Conservation (phyloP, 2,797 vertebrate species). For the Odontamblyopus lacepedii region DNA sequence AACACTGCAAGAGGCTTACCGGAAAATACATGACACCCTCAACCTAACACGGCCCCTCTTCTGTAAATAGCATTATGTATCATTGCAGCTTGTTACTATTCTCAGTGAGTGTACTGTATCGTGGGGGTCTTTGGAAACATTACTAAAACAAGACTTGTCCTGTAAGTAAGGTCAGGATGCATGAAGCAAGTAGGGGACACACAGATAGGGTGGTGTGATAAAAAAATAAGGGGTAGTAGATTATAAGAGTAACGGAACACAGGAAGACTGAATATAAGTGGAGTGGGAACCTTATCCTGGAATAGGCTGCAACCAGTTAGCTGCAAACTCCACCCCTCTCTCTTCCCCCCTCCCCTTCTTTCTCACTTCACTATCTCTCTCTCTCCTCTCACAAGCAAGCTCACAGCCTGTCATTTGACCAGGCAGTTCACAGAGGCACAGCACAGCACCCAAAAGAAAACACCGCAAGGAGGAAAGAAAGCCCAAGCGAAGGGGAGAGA, state of each 20-base stretch:
- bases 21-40: constrained; percentile 43
- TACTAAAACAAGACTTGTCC: constrained; percentile 33
- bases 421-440: constrained; percentile 76
- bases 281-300: constrained; percentile 78
- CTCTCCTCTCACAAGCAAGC: constrained; percentile 61
- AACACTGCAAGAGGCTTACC: constrained; percentile 9
- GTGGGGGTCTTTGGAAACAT: constrained; percentile 29
- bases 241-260: constrained; percentile 28
- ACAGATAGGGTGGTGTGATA: not conserved
- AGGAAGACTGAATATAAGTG: constrained; percentile 65
- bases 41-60: constrained; percentile 30
- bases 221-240: not conserved
- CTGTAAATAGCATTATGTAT: constrained; percentile 57
- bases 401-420: constrained; percentile 81
- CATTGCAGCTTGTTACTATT: constrained; percentile 44
- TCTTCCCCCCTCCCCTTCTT: constrained; percentile 67
- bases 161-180: constrained; percentile 43
- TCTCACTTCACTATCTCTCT: constrained; percentile 31
- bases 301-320: constrained; percentile 76
- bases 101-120: constrained; percentile 24
- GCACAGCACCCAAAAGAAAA: constrained; percentile 67
- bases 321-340: constrained; percentile 77
- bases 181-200: constrained; percentile 22
- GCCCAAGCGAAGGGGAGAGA: constrained; percentile 20
- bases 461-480: constrained; percentile 37